Percentiles rank a stretch among this genome's conserved stretches.
phyloP scores from a whole-genome alignment of 2,888 invertebrate genomes.

The Pristionchus mayeri region DNA sequence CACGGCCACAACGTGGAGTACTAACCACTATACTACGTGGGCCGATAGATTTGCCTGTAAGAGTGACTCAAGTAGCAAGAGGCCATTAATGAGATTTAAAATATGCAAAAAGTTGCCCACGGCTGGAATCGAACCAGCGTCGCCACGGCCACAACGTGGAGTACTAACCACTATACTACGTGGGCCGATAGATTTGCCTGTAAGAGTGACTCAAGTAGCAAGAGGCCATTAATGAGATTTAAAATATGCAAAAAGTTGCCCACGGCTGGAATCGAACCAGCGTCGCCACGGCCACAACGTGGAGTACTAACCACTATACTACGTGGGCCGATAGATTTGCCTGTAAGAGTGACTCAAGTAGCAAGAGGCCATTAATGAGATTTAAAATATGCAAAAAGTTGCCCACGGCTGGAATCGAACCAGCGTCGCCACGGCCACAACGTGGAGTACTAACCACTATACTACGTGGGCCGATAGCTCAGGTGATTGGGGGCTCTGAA shows the following conservation, averaged over 20 bases:
- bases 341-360: no score
- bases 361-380: no score
- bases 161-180: no score
- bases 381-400: no score
- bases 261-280: conserved; percentile 64
- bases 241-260: no score
- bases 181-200: no score
- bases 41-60: conserved; percentile 47
- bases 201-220: no score
- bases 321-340: conserved; percentile 64
- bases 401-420: conserved; percentile 63
- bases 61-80: background rate
- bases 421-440: conserved; percentile 69
- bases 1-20: conserved; percentile 70
- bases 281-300: conserved; percentile 70
- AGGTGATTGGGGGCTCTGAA: background rate
- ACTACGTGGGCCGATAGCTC: conserved; percentile 64
- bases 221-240: no score
- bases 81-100: no score
- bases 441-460: conserved; percentile 71
- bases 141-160: no score
- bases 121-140: background rate
- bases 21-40: conserved; percentile 70
- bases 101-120: background rate
- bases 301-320: conserved; percentile 71